Conservation (phyloP, 2,888 invertebrate genomes). For the Caenorhabditis japonica region DNA sequence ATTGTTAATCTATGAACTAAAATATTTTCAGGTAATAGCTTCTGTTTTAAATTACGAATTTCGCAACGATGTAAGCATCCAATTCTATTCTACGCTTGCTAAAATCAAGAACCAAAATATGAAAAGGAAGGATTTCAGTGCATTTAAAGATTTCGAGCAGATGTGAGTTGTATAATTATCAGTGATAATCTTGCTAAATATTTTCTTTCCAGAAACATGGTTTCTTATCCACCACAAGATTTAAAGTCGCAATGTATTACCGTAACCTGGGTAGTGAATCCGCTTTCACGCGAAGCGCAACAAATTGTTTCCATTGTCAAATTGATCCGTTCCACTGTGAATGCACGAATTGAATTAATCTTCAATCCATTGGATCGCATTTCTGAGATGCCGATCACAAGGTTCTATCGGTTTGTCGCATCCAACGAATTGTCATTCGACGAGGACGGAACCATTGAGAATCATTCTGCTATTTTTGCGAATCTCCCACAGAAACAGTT, state of each 20-base stretch:
- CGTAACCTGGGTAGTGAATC: conserved; percentile 92
- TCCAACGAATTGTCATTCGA: conserved; percentile 91
- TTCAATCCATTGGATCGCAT: conserved; percentile 94
- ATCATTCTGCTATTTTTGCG: conserved; percentile 81
- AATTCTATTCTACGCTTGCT: conserved; percentile 3
- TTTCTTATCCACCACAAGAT: conserved; percentile 78
- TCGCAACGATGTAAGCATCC: conserved; percentile 5
- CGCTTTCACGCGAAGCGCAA: conserved; percentile 83
- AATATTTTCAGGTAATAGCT: conserved; percentile 6
- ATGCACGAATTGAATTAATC: conserved; percentile 89
- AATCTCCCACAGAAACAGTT: conserved; percentile 92
- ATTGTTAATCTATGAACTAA: background rate
- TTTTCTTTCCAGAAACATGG: conserved; percentile 48
- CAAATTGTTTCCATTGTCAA: conserved; percentile 71
- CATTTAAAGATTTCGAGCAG: conserved; percentile 58
- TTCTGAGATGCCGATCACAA: conserved; percentile 97
- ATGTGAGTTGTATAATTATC: conserved; percentile 51
- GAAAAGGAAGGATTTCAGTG: background rate
- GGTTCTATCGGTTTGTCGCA: conserved; percentile 94
- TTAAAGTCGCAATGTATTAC: conserved; percentile 83
- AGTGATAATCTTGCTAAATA: background rate
- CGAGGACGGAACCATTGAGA: conserved; percentile 82
- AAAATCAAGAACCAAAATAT: background rate
- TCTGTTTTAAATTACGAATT: background rate
- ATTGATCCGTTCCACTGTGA: conserved; percentile 87